Evolutionary conservation across 2,113 vertebrate species (phyloP).

Genomic region (Hipposideros armiger): DNA sequence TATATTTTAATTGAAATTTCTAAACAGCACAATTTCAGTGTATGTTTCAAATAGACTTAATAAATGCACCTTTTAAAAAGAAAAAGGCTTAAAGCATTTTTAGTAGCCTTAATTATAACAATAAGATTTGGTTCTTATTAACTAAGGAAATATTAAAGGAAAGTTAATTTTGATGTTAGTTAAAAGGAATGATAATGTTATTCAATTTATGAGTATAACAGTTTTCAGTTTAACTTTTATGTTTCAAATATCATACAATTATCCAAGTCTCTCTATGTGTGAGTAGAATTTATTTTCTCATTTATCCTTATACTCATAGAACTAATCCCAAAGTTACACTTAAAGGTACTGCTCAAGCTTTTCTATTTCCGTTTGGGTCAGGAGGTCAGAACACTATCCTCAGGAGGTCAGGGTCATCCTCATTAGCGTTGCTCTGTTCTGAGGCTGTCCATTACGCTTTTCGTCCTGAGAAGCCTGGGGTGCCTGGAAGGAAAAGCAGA

Average conservation of each 20-base stretch:
- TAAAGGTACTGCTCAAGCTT: slow-evolving; percentile 50
- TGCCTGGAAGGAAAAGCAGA: slow-evolving; percentile 55
- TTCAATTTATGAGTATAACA: slow-evolving; percentile 58
- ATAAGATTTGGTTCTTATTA: slow-evolving; percentile 61
- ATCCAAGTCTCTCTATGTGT: slow-evolving; percentile 47
- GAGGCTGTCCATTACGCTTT: slow-evolving; percentile 1
- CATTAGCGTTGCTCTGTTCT: slow-evolving; percentile 70
- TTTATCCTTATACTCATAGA: slow-evolving; percentile 63
- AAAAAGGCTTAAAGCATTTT: slow-evolving; percentile 53
- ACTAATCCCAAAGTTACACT: slow-evolving; percentile 62
- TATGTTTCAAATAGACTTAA: slow-evolving; percentile 15
- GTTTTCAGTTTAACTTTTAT: slow-evolving; percentile 71
- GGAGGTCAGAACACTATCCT: slow-evolving; percentile 46
- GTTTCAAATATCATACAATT: slow-evolving; percentile 63
- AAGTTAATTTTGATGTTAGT: slow-evolving; percentile 64
- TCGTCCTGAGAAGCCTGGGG: slow-evolving; percentile 16
- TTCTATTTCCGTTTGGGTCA: slow-evolving; percentile 22
- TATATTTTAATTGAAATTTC: slow-evolving; percentile 16
- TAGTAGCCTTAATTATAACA: slow-evolving; percentile 60
- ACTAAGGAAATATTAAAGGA: slow-evolving; percentile 61
- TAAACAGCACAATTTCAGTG: neutral
- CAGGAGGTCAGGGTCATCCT: slow-evolving; percentile 67
- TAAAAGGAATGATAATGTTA: slow-evolving; percentile 67
- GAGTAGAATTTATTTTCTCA: slow-evolving; percentile 67
- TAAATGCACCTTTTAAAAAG: slow-evolving; percentile 49